phyloP scores from a whole-genome alignment of 2,797 vertebrate genomes.

The Odontamblyopus lacepedii region DNA sequence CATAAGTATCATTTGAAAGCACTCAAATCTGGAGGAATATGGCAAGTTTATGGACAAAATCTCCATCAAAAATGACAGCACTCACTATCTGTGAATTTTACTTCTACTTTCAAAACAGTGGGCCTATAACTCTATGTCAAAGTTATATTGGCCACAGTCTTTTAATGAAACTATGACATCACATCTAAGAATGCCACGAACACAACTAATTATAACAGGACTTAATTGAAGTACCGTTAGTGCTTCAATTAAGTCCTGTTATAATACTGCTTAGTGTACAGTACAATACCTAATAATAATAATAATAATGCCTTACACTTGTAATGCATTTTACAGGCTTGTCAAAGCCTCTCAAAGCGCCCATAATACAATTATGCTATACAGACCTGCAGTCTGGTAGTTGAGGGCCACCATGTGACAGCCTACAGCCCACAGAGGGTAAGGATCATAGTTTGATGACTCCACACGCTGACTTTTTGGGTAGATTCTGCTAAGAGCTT shows the following conservation, averaged over 20 bases:
- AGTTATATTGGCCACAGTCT: too few species aligned
- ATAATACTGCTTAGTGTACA: background rate
- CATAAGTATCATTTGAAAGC: background rate
- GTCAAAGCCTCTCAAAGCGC: too few species aligned
- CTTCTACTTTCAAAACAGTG: too few species aligned
- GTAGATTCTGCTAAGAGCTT: constrained; percentile 90
- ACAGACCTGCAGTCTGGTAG: constrained; percentile 89
- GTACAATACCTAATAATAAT: constrained; percentile 40
- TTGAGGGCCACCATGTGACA: constrained; percentile 98
- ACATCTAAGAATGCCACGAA: background rate
- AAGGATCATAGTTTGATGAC: constrained; percentile 97
- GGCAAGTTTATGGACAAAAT: background rate
- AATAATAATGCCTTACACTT: too few species aligned
- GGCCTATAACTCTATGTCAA: too few species aligned
- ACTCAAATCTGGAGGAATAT: background rate
- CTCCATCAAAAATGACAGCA: background rate
- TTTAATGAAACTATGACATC: background rate
- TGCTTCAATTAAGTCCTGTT: too few species aligned
- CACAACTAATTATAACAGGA: background rate
- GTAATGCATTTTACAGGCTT: too few species aligned
- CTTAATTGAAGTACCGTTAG: background rate
- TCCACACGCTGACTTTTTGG: constrained; percentile 94
- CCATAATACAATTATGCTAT: too few species aligned
- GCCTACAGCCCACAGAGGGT: constrained; percentile 89
- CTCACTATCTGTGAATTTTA: background rate